Evolutionary conservation across 2,888 invertebrate genomes (phyloP).

Genomic region (Watsonalla binaria): DNA sequence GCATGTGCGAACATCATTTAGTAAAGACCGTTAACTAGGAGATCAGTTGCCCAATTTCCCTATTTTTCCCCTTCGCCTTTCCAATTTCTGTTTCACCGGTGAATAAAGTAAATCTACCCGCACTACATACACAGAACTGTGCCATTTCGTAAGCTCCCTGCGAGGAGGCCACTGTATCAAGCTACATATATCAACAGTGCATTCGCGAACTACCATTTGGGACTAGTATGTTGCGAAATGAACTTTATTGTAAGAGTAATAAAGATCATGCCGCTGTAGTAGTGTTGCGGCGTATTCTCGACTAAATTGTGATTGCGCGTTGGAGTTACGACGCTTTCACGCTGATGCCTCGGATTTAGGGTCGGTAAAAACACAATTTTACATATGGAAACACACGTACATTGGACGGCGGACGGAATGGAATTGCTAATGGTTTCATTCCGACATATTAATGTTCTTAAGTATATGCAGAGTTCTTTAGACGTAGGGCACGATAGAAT

Average conservation of each 20-base stretch:
- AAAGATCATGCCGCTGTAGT: background rate
- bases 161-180: background rate
- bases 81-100: too few relatives aligned
- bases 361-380: background rate
- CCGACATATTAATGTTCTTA: too few relatives aligned
- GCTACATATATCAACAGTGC: background rate
- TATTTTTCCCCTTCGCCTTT: too few relatives aligned
- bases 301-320: background rate
- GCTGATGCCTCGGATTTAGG: background rate
- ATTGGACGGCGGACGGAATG: background rate
- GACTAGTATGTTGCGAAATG: background rate
- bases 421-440: background rate
- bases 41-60: too few relatives aligned
- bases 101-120: too few relatives aligned
- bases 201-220: background rate
- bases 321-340: background rate
- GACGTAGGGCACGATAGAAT: too few relatives aligned
- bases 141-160: constrained; percentile 1
- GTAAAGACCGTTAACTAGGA: too few relatives aligned
- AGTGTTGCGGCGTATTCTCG: background rate
- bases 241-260: background rate
- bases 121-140: background rate
- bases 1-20: too few relatives aligned
- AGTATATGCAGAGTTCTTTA: too few relatives aligned
- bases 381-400: background rate